These are phyloP conservation scores for Sebastes goodei DNA, from an alignment of 2,797 vertebrate species.

Conservation along the genomic window DNA sequence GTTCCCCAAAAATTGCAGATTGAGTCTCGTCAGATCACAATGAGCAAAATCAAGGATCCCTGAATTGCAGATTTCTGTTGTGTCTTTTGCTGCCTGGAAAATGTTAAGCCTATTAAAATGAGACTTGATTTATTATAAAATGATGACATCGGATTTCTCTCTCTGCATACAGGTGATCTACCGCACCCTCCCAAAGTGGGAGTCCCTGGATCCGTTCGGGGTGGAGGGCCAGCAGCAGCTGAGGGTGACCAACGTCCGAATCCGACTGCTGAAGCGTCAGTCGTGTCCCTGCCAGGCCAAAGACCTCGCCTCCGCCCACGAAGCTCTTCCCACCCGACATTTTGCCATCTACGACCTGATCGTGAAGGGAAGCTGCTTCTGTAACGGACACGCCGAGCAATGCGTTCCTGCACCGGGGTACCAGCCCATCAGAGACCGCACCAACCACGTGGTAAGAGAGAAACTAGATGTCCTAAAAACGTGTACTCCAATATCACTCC, in stretches of 20 bases:
- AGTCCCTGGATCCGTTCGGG: constrained; percentile 89
- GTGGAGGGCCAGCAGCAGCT: constrained; percentile 87
- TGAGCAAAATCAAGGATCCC: neutral
- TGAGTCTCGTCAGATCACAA: neutral
- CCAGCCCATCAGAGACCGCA: constrained; percentile 79
- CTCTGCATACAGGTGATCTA: constrained; percentile 89
- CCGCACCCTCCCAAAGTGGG: constrained; percentile 88
- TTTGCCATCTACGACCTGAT: constrained; percentile 96
- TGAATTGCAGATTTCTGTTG: neutral
- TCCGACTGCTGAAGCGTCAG: constrained; percentile 88
- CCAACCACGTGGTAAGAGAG: constrained; percentile 87
- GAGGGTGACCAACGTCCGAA: constrained; percentile 92
- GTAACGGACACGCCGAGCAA: constrained; percentile 94
- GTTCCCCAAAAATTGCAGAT: too few species aligned
- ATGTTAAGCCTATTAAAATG: neutral
- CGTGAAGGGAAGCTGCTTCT: constrained; percentile 97
- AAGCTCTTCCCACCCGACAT: constrained; percentile 74
- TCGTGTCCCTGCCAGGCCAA: constrained; percentile 87
- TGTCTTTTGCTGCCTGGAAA: neutral
- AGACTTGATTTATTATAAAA: neutral
- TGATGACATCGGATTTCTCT: neutral
- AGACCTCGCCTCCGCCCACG: constrained; percentile 26
- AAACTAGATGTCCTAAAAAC: neutral
- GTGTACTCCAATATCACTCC: neutral
- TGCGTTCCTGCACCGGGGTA: constrained; percentile 87